Base-by-base conservation (phyloP, 2,797 vertebrate species). In the Anas bahamensis region DNA sequence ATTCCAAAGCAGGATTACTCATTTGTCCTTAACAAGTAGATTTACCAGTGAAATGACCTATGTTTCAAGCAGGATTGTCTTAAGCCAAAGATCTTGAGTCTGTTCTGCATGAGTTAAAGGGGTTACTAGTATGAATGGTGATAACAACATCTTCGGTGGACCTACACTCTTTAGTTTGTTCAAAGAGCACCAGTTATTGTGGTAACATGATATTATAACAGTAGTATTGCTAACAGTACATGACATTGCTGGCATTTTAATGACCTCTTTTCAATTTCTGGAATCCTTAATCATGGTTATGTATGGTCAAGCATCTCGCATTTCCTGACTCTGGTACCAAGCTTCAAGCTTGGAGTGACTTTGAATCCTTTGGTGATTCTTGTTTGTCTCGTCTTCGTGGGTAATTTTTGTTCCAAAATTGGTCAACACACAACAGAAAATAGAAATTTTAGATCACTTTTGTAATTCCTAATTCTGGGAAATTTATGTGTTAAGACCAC, bases 1-100 rank as follows among this genome's bases (percentile, higher is more conserved):
- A 94, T 93, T 87, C 82, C 18, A 4, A 71, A 77, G 84, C 24
- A 83, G 46, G 52, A 92, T 92, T 94, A 92, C 90, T 93, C 64
- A 92, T 82, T 94, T 93, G 75, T 92, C 84, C 88, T 69, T 61
- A 89, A 71, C 53, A 79, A 87, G 80, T 55, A 61, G 73, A 65
- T 89, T 89, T 93, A 19, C 64, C 4, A 12, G 57, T 44, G 16
- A 75, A 92, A 88, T 89, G 82, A 88, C 94, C 90, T 94, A 28
- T 63, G 72, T 28, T 75, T 61, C 85, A 75, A 92, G 69, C 33
- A 52, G 24, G 55, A n/a, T 50, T 79, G 15, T 78, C 52, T 85
- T 87, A 59, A 89, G 57, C 17, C 46, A 55, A 86, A 85, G 50
- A 65, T 70, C 55, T 44, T 2, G 19, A 46, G 17, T 53, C 19